These are phyloP conservation scores for Etheostoma cragini DNA, from an alignment of 2,113 vertebrate species.

Conservation along the genomic window DNA sequence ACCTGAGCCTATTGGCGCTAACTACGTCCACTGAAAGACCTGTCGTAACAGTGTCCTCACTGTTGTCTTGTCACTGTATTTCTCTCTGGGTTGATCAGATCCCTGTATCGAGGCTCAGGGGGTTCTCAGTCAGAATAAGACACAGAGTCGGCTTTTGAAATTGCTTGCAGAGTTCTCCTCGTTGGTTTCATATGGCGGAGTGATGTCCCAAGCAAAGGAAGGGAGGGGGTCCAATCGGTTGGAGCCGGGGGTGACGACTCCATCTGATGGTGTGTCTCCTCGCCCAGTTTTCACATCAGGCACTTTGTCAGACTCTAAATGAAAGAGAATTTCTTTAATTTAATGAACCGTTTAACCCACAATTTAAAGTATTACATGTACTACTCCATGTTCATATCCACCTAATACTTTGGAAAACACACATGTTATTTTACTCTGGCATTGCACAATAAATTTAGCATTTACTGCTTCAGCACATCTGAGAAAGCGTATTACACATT, in stretches of 20 bases:
- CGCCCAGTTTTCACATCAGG: background rate
- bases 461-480: too few relatives aligned
- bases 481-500: too few relatives aligned
- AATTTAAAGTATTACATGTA: too few relatives aligned
- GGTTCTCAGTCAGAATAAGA: constrained; percentile 17
- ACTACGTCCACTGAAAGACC: too few relatives aligned
- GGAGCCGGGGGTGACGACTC: background rate
- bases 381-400: background rate
- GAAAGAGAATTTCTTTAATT: background rate
- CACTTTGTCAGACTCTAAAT: constrained; percentile 5
- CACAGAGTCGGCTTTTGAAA: constrained; percentile 33
- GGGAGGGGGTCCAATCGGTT: accelerated
- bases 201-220: constrained; percentile 56
- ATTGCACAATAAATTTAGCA: too few relatives aligned
- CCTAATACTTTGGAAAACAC: background rate
- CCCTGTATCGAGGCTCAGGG: background rate
- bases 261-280: background rate
- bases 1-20: too few relatives aligned
- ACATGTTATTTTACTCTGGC: too few relatives aligned
- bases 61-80: too few relatives aligned
- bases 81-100: too few relatives aligned
- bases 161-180: background rate
- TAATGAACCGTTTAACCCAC: background rate
- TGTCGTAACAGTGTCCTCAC: too few relatives aligned
- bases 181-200: background rate